Base-by-base conservation (phyloP, 1,140 invertebrate species). In the Diploscapter pachys region DNA sequence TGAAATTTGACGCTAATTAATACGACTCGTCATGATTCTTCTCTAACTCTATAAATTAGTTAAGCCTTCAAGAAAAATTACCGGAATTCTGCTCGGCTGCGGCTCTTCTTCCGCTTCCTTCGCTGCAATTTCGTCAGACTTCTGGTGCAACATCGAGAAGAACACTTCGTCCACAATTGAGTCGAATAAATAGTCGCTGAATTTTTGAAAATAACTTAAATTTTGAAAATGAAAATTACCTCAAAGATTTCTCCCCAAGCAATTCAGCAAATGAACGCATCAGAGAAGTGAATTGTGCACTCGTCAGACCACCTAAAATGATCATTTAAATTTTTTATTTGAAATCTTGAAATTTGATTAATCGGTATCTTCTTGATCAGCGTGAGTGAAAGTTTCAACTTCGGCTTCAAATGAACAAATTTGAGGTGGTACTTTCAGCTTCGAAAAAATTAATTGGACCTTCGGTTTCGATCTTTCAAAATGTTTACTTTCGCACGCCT, bases 141-240 rank as follows among this genome's bases (percentile, higher is more conserved):
- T 79, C 51, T 79, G 71, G 63, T 70, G 77, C 3, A 86, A 62
- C 56, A 85, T 84, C 5, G 81, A 68, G 31, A 75, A 79, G 61
- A 85, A 84, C 67, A 85, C 78, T 72, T 85, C 82, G 48, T 86
- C 82, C 54, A 72, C 77, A 63, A 85, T 69, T 2, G 80, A 82
- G n/a, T 71, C 63, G 53, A 86, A 86, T 11, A 82, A 63, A n/a
- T 79, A 80, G 63, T 84, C 80, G 8, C 85, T 86, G 68, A 70
- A 31, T 31, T 31, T 31, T 31, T 31, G 84, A 68, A 57, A 68
- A 54, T 54, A 48, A 4, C 54, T 62, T 73, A 68, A 61, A 11
- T 4, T 11, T 57, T 78, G 0, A 63, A 53, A 53, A 73, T 64
- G 50, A 54, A 57, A 4, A 53, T 57, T 80, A 81, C 81, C 81